Base-by-base conservation (phyloP, 92 coral and sea anemone species). In the Palythoa caribaeorum region DNA sequence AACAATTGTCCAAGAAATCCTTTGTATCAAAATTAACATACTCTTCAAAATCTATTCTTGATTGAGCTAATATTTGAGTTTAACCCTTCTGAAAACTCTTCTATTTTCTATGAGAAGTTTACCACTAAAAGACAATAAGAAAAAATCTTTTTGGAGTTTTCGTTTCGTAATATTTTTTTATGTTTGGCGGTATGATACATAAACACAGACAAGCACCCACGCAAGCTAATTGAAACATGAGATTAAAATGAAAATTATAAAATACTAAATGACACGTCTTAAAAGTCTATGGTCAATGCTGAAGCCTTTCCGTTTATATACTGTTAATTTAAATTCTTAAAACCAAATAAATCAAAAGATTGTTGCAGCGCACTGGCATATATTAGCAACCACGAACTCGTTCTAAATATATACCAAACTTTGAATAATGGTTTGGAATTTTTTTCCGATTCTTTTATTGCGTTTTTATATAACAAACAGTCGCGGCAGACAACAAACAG, bases 51-150 rank as follows among this genome's bases (percentile, higher is more conserved):
- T 63, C 28, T 63, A 17, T 63, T 17, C 21, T 63, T 63, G 70
- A 63, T 63, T 63, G 70, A 19, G 8, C 70, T 63, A 63, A 63
- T 63, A 63, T 63, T 63, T 63, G 70, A 63, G 35, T 63, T 63
- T 3, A 63, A 5, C 9, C 20, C 19, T 17, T 5, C 19, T 15
- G 7, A 15, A 62, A 62, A 62, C 19, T n/a, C 6, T 63, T 19
- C 70, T 63, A 63, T 63, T 16, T 63, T 14, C 1, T 63, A 28
- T 16, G 28, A 59, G 20, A 59, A 4, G 20, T 2, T 59, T 59
- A 14, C 20, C 9, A 63, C 70, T 63, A 63, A n/a, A 63, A 63
- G 70, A 6, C 9, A 17, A 63, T 6, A 63, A 8, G 21, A 35
- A 2, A 16, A 63, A 63, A 16, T n/a, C 20, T n/a, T 16, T 16